Evolutionary conservation across 2,888 invertebrate genomes (phyloP), one percentile per base, ranked within the genome.

Genomic region (Hypsopygia costalis): DNA sequence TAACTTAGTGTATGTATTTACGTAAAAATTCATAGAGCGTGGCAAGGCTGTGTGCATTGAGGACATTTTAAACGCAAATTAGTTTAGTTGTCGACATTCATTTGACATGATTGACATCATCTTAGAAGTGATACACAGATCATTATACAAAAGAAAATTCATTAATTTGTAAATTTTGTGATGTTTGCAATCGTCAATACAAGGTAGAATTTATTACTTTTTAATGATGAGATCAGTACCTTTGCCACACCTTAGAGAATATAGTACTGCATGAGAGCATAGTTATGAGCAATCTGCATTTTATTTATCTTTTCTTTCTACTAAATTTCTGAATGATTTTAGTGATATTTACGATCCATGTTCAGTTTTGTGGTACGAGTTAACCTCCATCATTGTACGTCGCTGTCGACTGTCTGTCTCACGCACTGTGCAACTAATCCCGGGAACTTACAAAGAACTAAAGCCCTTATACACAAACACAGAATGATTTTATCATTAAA

Each of bases 11-110:
- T 85, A 81, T 87, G 82, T 86, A 77, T 80, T 81, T 79, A 73
- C 77, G 77, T 85, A 67, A 63, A 66, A 75, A 83, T 76, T 87
- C 79, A 85, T 89, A 89, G 89, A 89, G 92, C 92, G 92, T 92
- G 92, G 92, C 92, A 91, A 92, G 91, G 92, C 92, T 92, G 92
- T 92, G 92, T 91, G 91, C 91, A 91, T 89, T 89, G 88, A 89
- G 89, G 89, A 89, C 89, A 88, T 88, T 85, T 72, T 78, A 79
- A 82, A 87, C 75, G 87, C 86, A 83, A 81, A 71, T 75, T 87
- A 87, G 86, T 66, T 81, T 86, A 86, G 88, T 72, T 81, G 63
- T 81, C 69, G 70, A 81, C 80, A 74, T 80, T 69, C 81, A 83
- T 83, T 69, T 63, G 66, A 82, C 77, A 74, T 80, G 58, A 70